phyloP scores from a whole-genome alignment of 2,113 vertebrate species.

The Platysteira castanea region DNA sequence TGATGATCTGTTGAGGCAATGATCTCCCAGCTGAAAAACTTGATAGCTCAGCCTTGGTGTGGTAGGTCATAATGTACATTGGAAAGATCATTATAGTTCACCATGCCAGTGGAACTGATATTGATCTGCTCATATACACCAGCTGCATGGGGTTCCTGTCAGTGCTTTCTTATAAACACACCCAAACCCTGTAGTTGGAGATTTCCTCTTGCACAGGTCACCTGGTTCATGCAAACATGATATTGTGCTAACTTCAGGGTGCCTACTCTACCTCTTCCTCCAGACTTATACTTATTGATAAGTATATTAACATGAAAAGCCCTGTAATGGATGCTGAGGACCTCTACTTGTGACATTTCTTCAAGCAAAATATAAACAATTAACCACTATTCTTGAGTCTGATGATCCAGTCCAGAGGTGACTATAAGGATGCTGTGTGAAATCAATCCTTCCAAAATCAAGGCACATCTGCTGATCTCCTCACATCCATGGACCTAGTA shows the following conservation, averaged over 20 bases:
- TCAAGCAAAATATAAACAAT: background rate
- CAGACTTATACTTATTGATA: background rate
- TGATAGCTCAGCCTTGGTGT: background rate
- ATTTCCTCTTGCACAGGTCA: background rate
- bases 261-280: background rate
- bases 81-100: background rate
- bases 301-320: background rate
- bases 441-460: background rate
- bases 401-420: background rate
- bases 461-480: background rate
- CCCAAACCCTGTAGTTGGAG: background rate
- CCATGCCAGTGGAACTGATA: background rate
- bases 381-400: background rate
- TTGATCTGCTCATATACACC: background rate
- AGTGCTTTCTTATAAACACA: background rate
- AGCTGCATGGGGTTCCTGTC: background rate
- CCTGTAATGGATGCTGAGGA: background rate
- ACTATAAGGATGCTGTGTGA: background rate
- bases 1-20: background rate
- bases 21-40: background rate
- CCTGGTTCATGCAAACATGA: rapidly evolving
- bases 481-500: too few species aligned
- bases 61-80: background rate
- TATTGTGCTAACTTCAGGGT: background rate
- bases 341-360: background rate